Conservation (phyloP, 2,113 vertebrate genomes). For the Phylloscopus trochilus region DNA sequence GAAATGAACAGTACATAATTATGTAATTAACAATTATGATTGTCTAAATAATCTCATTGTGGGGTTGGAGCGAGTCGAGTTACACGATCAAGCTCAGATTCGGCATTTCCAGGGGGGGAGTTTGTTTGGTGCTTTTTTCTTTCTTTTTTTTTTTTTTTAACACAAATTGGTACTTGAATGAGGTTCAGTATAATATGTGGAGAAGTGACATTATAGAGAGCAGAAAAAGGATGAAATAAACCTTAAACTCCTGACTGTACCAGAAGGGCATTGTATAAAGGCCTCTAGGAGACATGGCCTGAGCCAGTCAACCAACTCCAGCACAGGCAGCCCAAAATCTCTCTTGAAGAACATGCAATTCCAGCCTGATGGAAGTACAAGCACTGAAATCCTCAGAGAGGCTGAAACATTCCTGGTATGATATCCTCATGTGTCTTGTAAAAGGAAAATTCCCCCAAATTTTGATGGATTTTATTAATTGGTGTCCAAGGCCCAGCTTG, state of each 20-base stretch:
- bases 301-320: not conserved
- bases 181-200: not conserved
- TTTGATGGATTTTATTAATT: not conserved
- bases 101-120: not conserved
- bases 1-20: not conserved
- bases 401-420: not conserved
- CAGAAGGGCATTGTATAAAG: not conserved
- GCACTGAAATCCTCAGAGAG: not conserved
- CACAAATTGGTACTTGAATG: not conserved
- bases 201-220: not conserved
- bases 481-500: not conserved
- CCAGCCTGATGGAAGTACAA: not conserved
- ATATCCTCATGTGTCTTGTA: accelerated
- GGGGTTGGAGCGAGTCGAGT: not conserved
- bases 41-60: not conserved
- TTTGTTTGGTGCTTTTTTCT: not conserved
- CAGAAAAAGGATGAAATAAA: not conserved
- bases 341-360: not conserved
- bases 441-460: not conserved
- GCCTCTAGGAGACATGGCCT: not conserved
- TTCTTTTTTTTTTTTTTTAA: not conserved
- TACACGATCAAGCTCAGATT: not conserved
- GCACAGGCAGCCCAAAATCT: not conserved
- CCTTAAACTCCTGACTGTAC: not conserved
- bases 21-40: constrained; percentile 8